phyloP scores from a whole-genome alignment of 1,140 invertebrate species.

The Drosophila lini region DNA sequence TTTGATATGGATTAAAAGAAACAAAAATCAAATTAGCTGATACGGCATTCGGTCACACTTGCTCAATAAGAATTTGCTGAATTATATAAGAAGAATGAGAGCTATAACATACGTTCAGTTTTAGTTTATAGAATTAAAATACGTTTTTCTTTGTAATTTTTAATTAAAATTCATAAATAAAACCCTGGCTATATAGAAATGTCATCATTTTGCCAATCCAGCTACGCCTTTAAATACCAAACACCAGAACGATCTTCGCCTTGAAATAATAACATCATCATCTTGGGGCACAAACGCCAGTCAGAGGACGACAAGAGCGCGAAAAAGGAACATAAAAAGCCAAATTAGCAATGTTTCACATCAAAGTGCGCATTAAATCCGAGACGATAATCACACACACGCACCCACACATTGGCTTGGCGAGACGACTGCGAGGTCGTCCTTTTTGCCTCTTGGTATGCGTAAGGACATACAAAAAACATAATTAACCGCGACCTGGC shows the following conservation, averaged over 20 bases:
- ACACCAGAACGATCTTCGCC: conserved; percentile 4
- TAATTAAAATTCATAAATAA: not conserved
- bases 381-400: conserved; percentile 73
- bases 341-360: conserved; percentile 81
- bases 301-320: not conserved
- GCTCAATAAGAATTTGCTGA: no score
- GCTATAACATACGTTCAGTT: no score
- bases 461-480: conserved; percentile 72
- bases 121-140: no score
- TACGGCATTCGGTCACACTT: no score
- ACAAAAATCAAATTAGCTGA: not conserved
- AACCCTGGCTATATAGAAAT: conserved; percentile 36
- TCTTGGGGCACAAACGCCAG: not conserved
- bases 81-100: no score
- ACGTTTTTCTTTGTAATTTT: no score
- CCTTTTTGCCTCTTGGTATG: conserved; percentile 49
- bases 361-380: conserved; percentile 79
- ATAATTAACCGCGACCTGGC: conserved; percentile 78
- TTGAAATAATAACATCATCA: conserved; percentile 1
- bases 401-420: not conserved
- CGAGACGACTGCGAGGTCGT: conserved; percentile 22
- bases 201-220: conserved; percentile 38
- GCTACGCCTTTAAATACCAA: conserved; percentile 48
- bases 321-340: conserved; percentile 55
- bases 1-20: not conserved